Base-by-base conservation (phyloP, 2,113 vertebrate genomes). In the Corydoras maculifer region DNA sequence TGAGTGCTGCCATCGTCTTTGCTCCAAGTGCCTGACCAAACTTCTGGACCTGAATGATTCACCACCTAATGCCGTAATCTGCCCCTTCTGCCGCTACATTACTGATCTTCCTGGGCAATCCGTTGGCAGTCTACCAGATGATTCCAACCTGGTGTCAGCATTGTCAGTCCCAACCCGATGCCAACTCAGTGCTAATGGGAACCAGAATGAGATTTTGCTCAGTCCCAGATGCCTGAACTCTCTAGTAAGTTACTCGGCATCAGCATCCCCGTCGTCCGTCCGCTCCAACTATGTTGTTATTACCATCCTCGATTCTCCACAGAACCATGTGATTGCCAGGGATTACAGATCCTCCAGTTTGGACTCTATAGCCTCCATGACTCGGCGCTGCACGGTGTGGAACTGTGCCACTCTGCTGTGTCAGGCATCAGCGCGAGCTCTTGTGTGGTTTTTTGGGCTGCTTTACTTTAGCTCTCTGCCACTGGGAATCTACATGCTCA, bases 391-490 rank as follows among this genome's bases (percentile, higher is more conserved):
- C 92, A 93, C 93, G 0, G 87, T 93, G 85, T 95, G 94, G 94
- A 96, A 93, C 85, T 97, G 94, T 49, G 90, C 91, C 0, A 88
- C 91, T 9, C 79, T 93, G 30, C 88, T 97, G 75, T 96, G 94
- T 80, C 94, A 95, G 87, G 94, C 91, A 1, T 94, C 90, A 0
- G 89, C 93, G 70, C 88, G 90, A 76, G 90, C 91, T 12, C 83
- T 99, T 75, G 90, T 95, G 73, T 98, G 96, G 94, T 75, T 95
- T 72, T 86, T 98, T 62, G 94, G 94, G 2, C 81, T 98, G 75
- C 84, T 98, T 43, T 97, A 97, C 82, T 96, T 98, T 75, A 94
- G 94, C 84, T 98, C 95, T 15, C 84, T 99, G 80, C 96, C 96
- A 55, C 84, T 95, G 78, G 96, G 96, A 53, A 92, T 99, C 67